phyloP scores from a whole-genome alignment of 2,113 vertebrate genomes.

The Lota lota region DNA sequence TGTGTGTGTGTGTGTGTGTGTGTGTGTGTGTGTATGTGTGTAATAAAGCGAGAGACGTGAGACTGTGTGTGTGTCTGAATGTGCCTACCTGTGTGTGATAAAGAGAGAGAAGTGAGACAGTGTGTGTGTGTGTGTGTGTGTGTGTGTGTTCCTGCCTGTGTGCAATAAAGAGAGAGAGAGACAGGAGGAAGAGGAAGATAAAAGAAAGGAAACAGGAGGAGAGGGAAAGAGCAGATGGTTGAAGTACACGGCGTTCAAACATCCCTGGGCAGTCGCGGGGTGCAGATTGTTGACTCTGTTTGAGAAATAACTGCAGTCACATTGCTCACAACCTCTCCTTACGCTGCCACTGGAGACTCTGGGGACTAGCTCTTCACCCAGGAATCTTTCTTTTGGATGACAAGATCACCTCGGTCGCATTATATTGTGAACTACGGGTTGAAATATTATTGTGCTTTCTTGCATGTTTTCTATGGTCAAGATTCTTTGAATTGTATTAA shows the following conservation, averaged over 20 bases:
- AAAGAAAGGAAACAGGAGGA: conserved; percentile 1
- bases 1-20: no score
- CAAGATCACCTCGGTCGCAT: no score
- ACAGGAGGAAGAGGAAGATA: conserved; percentile 3
- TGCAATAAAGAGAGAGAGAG: conserved; percentile 4
- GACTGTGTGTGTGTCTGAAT: not conserved
- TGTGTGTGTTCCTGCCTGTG: not conserved
- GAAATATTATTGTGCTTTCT: no score
- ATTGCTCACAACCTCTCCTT: conserved; percentile 45
- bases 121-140: conserved; percentile 1
- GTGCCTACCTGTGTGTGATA: not conserved
- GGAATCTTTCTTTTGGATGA: no score
- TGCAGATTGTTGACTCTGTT: conserved; percentile 50
- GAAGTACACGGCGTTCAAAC: conserved; percentile 53
- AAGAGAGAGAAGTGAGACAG: conserved; percentile 8
- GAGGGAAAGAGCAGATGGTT: conserved; percentile 41
- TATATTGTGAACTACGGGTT: no score
- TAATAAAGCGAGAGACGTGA: no score
- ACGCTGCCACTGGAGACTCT: conserved; percentile 23
- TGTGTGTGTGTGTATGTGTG: not conserved
- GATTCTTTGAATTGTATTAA: no score
- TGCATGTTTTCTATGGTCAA: no score
- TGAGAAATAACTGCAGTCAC: conserved; percentile 52
- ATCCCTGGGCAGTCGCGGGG: conserved; percentile 43
- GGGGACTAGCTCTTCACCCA: no score